phyloP scores from a whole-genome alignment of 2,888 invertebrate genomes.

The Tenthredo distinguenda region DNA sequence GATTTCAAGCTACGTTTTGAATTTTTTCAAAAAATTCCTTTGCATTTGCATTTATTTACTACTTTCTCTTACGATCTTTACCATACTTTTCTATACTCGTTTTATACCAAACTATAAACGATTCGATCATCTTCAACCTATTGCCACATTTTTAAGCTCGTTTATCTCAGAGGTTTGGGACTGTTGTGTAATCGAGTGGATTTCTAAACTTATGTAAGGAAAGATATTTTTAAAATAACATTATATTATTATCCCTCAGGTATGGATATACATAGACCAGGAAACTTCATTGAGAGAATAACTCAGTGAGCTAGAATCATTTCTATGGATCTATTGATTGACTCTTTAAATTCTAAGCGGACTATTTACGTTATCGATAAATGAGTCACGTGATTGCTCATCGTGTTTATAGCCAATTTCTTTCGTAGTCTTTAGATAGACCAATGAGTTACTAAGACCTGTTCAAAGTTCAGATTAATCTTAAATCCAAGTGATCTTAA shows the following conservation, averaged over 20 bases:
- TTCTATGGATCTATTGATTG: not conserved
- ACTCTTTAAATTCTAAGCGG: not conserved
- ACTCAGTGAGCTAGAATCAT: not conserved
- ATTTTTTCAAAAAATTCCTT: not conserved
- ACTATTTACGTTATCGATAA: constrained; percentile 16
- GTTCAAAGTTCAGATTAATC: constrained; percentile 6
- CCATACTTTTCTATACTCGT: not conserved
- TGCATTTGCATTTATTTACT: not conserved
- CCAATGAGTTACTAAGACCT: not conserved
- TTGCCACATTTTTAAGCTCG: not conserved
- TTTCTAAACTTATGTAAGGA: constrained; percentile 13
- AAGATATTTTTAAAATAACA: constrained; percentile 23
- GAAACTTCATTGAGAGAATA: not conserved
- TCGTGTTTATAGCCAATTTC: constrained; percentile 5
- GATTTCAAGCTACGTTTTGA: not conserved
- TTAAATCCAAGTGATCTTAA: not conserved
- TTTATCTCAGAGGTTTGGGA: not conserved
- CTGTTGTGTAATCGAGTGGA: not conserved
- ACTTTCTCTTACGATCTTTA: not conserved
- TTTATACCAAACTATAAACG: not conserved
- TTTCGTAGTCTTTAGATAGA: not conserved
- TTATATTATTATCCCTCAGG: not conserved
- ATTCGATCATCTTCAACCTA: not conserved
- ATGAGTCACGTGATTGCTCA: constrained; percentile 3
- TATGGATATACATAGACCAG: not conserved